Conservation (phyloP, 2,113 vertebrate genomes). For the Brienomyrus longianalis region DNA sequence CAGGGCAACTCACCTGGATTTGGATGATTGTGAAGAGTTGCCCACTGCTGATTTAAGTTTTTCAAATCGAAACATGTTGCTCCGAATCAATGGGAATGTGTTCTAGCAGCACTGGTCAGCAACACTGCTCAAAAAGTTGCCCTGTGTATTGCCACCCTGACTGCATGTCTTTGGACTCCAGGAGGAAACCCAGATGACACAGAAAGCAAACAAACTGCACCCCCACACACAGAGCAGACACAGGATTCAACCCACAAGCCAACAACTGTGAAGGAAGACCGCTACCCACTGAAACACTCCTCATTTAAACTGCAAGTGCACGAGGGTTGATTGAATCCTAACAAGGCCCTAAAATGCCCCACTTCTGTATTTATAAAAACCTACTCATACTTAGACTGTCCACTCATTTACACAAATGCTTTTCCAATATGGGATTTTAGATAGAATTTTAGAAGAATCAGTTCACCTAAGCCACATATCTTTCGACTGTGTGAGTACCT, state of each 20-base stretch:
- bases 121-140: neutral
- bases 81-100: neutral
- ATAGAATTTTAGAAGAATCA: neutral
- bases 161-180: neutral
- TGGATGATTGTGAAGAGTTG: neutral
- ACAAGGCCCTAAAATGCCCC: neutral
- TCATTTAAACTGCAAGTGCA: neutral
- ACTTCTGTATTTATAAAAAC: neutral
- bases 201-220: neutral
- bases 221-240: neutral
- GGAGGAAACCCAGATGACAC: neutral
- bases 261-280: neutral
- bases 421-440: neutral
- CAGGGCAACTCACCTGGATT: neutral
- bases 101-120: neutral
- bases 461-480: neutral
- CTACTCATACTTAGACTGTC: neutral
- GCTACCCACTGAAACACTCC: neutral
- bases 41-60: neutral
- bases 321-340: neutral
- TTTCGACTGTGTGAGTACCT: neutral
- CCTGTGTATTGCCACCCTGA: neutral
- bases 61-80: neutral
- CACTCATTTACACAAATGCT: neutral
- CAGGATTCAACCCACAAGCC: neutral